A percentile compares a stretch with the other conserved stretches of the same genome.
Conservation (phyloP, 37 sponge, comb jelly and placozoan species). For the Aphrocallistes beatrix region DNA sequence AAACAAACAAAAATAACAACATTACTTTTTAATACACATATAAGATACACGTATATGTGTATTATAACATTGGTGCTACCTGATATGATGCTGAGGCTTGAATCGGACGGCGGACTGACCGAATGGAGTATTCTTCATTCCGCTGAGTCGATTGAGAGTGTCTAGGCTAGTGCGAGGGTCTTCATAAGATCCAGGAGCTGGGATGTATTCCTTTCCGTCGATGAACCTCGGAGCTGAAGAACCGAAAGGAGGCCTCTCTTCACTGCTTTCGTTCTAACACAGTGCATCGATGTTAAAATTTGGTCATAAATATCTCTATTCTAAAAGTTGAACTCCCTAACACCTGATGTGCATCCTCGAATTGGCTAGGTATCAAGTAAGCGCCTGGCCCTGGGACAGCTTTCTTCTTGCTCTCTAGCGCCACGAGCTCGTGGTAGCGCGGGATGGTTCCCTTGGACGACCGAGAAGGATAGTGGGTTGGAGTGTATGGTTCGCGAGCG, state of each 20-base stretch:
- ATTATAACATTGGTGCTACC: too few relatives aligned
- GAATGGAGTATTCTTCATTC: conserved; percentile 72
- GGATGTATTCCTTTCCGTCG: conserved; percentile 27
- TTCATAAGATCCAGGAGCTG: conserved; percentile 70
- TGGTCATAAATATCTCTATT: too few relatives aligned
- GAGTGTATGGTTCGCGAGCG: background rate
- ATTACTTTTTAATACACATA: too few relatives aligned
- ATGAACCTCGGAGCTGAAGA: conserved; percentile 53
- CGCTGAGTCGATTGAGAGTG: conserved; percentile 27
- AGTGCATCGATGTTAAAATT: too few relatives aligned
- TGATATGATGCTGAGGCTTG: conserved; percentile 25
- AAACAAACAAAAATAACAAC: too few relatives aligned
- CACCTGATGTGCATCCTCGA: conserved; percentile 14
- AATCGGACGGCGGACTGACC: conserved; percentile 83
- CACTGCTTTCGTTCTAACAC: background rate
- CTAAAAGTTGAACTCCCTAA: too few relatives aligned
- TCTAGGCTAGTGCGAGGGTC: conserved; percentile 79
- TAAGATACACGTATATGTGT: too few relatives aligned
- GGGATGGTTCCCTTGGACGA: background rate
- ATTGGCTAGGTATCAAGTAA: conserved; percentile 65
- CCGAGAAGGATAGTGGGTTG: background rate
- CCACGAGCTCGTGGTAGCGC: background rate
- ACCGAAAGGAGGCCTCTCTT: conserved; percentile 63
- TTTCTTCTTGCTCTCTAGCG: background rate
- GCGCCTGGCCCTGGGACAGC: conserved; percentile 79